These are phyloP conservation scores for Drosophila nigricruria DNA, from an alignment of 2,888 invertebrate species.

Conservation along the genomic window DNA sequence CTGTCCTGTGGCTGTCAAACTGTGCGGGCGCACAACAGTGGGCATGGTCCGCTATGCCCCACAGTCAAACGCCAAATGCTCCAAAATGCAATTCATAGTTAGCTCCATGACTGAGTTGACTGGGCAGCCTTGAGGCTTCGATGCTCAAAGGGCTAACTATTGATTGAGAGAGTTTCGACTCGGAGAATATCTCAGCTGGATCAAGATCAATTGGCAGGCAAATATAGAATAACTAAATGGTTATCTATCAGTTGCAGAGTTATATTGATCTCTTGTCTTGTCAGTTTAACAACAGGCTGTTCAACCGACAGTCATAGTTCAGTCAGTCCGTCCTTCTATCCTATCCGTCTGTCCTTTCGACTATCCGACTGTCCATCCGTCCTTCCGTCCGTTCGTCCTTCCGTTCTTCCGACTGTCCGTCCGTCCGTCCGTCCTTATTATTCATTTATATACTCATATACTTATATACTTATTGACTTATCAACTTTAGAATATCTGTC, in stretches of 20 bases:
- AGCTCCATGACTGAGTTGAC: slow-evolving; percentile 3
- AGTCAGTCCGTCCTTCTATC: too few species aligned
- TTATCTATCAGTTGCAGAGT: not conserved
- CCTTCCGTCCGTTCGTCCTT: too few species aligned
- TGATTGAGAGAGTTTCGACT: not conserved
- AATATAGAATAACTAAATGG: not conserved
- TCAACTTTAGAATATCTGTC: not conserved
- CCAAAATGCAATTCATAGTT: slow-evolving; percentile 45
- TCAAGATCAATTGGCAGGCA: not conserved
- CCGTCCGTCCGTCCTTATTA: too few species aligned
- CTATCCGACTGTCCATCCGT: too few species aligned
- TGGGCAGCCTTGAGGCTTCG: not conserved
- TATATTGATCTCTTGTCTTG: not conserved
- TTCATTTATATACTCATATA: not conserved
- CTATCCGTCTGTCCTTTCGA: too few species aligned
- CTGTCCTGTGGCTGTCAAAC: slow-evolving; percentile 54
- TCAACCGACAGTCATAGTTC: too few species aligned
- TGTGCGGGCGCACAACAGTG: slow-evolving; percentile 11
- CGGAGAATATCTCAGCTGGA: not conserved
- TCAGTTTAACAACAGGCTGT: too few species aligned
- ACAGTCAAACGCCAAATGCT: slow-evolving; percentile 47
- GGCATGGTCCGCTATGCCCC: slow-evolving; percentile 8
- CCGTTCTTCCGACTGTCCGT: too few species aligned
- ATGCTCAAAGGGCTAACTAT: not conserved
- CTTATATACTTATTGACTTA: not conserved